Evolutionary conservation across 2,113 vertebrate genomes (phyloP), one percentile per base, ranked within the genome.

Genomic region (Archilochus colubris): DNA sequence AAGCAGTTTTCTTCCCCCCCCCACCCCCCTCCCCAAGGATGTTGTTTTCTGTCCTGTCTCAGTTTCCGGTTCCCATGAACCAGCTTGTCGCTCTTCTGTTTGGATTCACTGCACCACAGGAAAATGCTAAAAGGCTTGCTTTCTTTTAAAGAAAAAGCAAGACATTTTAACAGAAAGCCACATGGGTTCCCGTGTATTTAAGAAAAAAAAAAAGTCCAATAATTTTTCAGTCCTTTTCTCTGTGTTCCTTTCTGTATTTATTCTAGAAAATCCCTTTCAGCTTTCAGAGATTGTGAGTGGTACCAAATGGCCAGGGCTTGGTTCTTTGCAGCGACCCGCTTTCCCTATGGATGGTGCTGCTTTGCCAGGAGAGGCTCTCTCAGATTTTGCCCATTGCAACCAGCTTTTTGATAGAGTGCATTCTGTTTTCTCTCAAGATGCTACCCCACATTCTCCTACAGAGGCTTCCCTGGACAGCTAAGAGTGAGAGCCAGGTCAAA

Each of bases 1-100:
- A 88, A 91, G 75, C 59, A 88, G 48, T 44, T 20, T 76, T 89
- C 8, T 50, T 44, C 30, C 14, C 14, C 24, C 24, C 14, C 19
- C 16, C 3, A 10, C 8, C 30, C 24, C 27, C 27, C 14, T 2
- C 21, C 57, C 76, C 2, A 9, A 93, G 89, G 89, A 95, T 93
- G 95, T 95, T 95, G 85, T 95, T 96, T 93, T 94, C 93, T 44
- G 78, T 82, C 24, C 76, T 8, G 22, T 86, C 76, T 91, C 89
- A 64, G 91, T 64, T 96, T 96, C 96, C 88, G 79, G 93, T 97
- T 97, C 94, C 95, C 96, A 96, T 94, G 95, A 88, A 93, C 85
- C 69, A 92, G 93, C 73, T 86, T 88, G 73, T 67, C 0, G 0
- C 88, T 94, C 82, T 6, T 96, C 69, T 95, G 86, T 94, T 96